Evolutionary conservation across 2,113 vertebrate species (phyloP).

Genomic region (Thermophis baileyi): DNA sequence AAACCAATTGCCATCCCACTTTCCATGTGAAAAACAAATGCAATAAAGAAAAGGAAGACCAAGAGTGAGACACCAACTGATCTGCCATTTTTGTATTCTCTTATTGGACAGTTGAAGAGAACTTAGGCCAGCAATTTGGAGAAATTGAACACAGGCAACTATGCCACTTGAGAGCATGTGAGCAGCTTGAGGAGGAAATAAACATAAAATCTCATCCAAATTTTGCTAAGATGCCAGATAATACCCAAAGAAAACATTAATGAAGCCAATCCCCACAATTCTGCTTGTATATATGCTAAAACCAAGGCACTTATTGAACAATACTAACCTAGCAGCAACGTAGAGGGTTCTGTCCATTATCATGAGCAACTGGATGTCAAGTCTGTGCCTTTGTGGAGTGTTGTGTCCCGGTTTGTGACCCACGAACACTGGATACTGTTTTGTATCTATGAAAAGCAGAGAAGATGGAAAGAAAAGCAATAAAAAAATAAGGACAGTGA

Average conservation of each 20-base stretch:
- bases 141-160: background rate
- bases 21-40: background rate
- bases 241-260: background rate
- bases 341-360: slow-evolving; percentile 95
- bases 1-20: background rate
- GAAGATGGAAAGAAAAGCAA: slow-evolving; percentile 8
- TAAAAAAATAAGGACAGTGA: background rate
- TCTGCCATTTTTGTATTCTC: background rate
- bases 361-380: slow-evolving; percentile 96
- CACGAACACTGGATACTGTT: slow-evolving; percentile 96
- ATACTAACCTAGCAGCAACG: slow-evolving; percentile 86
- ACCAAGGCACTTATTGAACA: background rate
- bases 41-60: background rate
- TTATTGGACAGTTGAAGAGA: background rate
- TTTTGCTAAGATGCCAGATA: background rate
- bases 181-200: background rate
- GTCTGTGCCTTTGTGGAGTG: slow-evolving; percentile 91
- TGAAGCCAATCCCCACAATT: background rate
- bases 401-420: slow-evolving; percentile 98
- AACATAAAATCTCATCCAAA: background rate
- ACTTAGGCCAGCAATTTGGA: background rate
- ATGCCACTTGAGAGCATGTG: background rate
- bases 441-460: slow-evolving; percentile 82
- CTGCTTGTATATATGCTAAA: background rate
- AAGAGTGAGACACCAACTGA: background rate